A percentile compares a stretch with the other conserved stretches of the same genome.
Evolutionary conservation across 2,113 vertebrate genomes (phyloP).

Genomic region (Mus spicilegus): DNA sequence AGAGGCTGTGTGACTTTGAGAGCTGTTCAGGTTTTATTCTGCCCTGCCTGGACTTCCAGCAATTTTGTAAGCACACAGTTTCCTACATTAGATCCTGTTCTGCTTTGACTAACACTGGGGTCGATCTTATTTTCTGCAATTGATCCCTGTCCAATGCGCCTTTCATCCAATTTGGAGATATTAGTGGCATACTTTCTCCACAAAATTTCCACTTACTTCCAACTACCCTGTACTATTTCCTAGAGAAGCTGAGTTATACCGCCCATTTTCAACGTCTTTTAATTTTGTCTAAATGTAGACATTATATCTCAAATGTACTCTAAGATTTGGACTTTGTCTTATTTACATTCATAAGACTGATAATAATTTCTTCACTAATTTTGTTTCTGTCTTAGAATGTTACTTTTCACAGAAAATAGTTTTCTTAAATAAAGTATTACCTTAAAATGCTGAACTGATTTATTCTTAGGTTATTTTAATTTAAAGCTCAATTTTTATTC

Average conservation of each 20-base stretch:
- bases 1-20: not conserved
- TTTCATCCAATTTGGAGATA: conserved; percentile 52
- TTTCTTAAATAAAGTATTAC: conserved; percentile 33
- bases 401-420: conserved; percentile 56
- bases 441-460: conserved; percentile 57
- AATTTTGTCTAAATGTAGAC: conserved; percentile 56
- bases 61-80: conserved; percentile 56
- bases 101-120: conserved; percentile 34
- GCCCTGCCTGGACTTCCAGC: not conserved
- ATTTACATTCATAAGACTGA: not conserved
- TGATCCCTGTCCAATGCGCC: not conserved
- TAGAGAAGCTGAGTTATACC: not conserved
- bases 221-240: not conserved
- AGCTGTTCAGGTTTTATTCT: not conserved
- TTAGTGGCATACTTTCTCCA: not conserved
- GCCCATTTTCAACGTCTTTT: conserved; percentile 22
- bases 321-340: conserved; percentile 4
- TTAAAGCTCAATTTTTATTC: conserved; percentile 68
- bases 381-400: conserved; percentile 60
- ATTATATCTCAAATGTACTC: conserved; percentile 15
- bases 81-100: conserved; percentile 52
- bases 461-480: conserved; percentile 73
- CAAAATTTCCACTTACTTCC: conserved; percentile 32
- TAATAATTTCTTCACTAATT: conserved; percentile 31
- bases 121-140: conserved; percentile 59